Percentiles rank a stretch among this genome's conserved stretches.
Evolutionary conservation across 2,113 vertebrate genomes (phyloP).

Genomic region (Erythrocebus patas): DNA sequence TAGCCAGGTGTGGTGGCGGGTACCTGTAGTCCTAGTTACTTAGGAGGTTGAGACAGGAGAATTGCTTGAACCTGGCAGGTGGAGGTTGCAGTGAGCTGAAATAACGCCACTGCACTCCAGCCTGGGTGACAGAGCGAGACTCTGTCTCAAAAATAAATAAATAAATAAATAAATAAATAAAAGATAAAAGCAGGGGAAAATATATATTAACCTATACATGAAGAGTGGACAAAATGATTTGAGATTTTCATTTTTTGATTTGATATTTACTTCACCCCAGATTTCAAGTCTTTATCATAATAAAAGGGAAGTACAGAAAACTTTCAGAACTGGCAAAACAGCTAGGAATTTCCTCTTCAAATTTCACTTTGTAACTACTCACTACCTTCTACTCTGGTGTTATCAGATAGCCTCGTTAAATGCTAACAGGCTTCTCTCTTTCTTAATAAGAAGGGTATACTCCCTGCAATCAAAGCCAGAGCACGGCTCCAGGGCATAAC

Average conservation of each 20-base stretch:
- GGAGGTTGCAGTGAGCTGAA: too few relatives aligned
- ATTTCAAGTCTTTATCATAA: constrained; percentile 29
- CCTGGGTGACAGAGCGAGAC: too few relatives aligned
- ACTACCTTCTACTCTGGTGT: not conserved
- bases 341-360: not conserved
- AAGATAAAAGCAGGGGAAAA: not conserved
- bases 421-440: not conserved
- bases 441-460: not conserved
- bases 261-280: not conserved
- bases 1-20: too few relatives aligned
- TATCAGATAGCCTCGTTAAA: not conserved
- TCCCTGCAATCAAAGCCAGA: not conserved
- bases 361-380: not conserved
- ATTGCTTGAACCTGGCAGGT: too few relatives aligned
- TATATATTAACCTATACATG: not conserved
- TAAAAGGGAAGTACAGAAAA: not conserved
- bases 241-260: not conserved
- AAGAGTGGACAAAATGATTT: not conserved
- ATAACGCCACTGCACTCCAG: too few relatives aligned
- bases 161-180: not conserved
- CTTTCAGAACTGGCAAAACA: not conserved
- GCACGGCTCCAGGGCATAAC: not conserved
- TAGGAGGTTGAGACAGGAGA: too few relatives aligned
- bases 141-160: too few relatives aligned
- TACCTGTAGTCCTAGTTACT: too few relatives aligned